Conservation (phyloP, 2,888 invertebrate genomes). For the Ormyrus pomaceus region DNA sequence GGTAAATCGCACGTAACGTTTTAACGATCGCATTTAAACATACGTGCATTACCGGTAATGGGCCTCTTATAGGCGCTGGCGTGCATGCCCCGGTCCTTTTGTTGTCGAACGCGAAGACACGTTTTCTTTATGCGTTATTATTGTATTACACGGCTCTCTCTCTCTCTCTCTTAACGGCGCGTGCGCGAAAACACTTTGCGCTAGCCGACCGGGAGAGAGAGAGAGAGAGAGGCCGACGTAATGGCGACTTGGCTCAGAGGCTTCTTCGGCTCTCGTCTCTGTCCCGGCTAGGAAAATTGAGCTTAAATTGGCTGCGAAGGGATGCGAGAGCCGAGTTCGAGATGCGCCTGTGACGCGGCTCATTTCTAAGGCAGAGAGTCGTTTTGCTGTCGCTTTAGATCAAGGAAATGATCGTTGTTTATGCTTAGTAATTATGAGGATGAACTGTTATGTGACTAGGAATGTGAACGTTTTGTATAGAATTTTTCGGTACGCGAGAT, state of each 20-base stretch:
- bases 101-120: slow-evolving; percentile 1
- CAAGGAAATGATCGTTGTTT: too few species aligned
- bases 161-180: neutral
- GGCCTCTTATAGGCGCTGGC: slow-evolving; percentile 18
- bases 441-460: too few species aligned
- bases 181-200: slow-evolving; percentile 42
- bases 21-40: slow-evolving; percentile 62
- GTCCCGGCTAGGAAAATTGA: slow-evolving; percentile 38
- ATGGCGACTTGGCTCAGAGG: slow-evolving; percentile 31
- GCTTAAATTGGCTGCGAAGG: slow-evolving; percentile 30
- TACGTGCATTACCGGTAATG: slow-evolving; percentile 57
- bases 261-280: neutral
- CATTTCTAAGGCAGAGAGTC: too few species aligned
- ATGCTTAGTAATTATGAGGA: too few species aligned
- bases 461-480: too few species aligned
- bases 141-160: slow-evolving; percentile 24
- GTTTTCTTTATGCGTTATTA: slow-evolving; percentile 44
- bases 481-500: too few species aligned
- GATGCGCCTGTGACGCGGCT: too few species aligned
- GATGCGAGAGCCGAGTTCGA: neutral
- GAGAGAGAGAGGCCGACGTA: slow-evolving; percentile 4
- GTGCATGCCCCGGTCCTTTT: slow-evolving; percentile 13
- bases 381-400: too few species aligned
- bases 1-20: slow-evolving; percentile 55
- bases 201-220: neutral